phyloP scores from a whole-genome alignment of 2,113 vertebrate genomes.

The Seriola dumerili region DNA sequence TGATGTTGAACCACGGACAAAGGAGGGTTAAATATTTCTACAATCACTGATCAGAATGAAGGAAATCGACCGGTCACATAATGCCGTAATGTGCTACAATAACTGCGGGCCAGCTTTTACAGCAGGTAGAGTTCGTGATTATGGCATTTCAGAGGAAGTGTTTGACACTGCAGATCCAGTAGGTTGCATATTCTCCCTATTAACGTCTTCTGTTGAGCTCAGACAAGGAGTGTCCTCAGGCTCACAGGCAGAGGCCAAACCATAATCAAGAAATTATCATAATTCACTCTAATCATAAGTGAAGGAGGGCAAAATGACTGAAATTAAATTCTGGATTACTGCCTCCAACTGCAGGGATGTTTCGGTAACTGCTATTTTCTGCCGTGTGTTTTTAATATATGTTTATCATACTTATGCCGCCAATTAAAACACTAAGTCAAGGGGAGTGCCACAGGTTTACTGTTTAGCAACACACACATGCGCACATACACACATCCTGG shows the following conservation, averaged over 20 bases:
- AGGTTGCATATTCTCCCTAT: slow-evolving; percentile 42
- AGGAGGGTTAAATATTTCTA: slow-evolving; percentile 25
- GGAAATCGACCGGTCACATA: slow-evolving; percentile 4
- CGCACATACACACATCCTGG: slow-evolving; percentile 52
- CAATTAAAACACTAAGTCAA: slow-evolving; percentile 70
- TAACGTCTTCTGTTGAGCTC: slow-evolving; percentile 56
- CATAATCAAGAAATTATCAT: slow-evolving; percentile 88
- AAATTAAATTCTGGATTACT: slow-evolving; percentile 77
- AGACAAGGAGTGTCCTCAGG: slow-evolving; percentile 77
- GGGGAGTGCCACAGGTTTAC: slow-evolving; percentile 65
- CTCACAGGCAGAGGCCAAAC: slow-evolving; percentile 76
- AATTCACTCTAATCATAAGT: slow-evolving; percentile 87
- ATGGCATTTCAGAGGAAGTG: slow-evolving; percentile 30
- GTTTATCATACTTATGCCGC: slow-evolving; percentile 58
- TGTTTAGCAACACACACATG: slow-evolving; percentile 28
- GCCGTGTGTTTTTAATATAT: slow-evolving; percentile 63
- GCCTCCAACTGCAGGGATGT: slow-evolving; percentile 59
- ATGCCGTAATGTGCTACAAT: not conserved
- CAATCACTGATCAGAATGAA: slow-evolving; percentile 13
- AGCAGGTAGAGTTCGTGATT: slow-evolving; percentile 27
- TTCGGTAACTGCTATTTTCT: slow-evolving; percentile 70
- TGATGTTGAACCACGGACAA: slow-evolving; percentile 7
- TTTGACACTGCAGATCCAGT: slow-evolving; percentile 38
- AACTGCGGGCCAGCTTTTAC: slow-evolving; percentile 4
- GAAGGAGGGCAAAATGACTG: slow-evolving; percentile 76